A percentile compares a stretch with the other conserved stretches of the same genome.
phyloP scores from a whole-genome alignment of 1,140 invertebrate genomes.

The Drosophila tristis region DNA sequence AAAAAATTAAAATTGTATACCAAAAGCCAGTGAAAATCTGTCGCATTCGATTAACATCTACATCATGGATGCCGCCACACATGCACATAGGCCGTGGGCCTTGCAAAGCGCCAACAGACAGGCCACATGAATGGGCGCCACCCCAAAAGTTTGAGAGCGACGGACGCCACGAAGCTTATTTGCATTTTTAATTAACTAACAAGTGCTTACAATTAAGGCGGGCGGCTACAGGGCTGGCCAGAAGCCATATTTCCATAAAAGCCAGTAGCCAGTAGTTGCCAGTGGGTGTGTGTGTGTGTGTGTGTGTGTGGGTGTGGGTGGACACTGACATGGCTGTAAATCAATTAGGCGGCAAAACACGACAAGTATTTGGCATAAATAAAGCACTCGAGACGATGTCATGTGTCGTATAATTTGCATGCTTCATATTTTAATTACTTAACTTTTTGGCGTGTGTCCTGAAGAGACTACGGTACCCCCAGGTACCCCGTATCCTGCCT shows the following conservation, averaged over 20 bases:
- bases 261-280: not conserved
- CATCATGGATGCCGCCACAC: not conserved
- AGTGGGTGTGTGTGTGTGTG: not conserved
- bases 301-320: not conserved
- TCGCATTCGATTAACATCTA: constrained; percentile 53
- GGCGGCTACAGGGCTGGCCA: constrained; percentile 17
- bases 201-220: constrained; percentile 62
- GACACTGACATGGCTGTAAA: no score
- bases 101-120: no score
- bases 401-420: constrained; percentile 2
- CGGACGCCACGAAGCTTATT: constrained; percentile 30
- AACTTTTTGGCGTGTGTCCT: constrained; percentile 13
- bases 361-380: constrained; percentile 47
- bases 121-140: no score
- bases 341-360: constrained; percentile 26
- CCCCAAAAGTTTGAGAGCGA: no score
- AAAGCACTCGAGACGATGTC: not conserved
- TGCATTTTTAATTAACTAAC: constrained; percentile 71
- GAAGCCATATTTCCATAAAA: constrained; percentile 40
- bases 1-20: constrained; percentile 50
- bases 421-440: constrained; percentile 51
- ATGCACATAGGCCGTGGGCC: not conserved
- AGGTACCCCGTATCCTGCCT: no score
- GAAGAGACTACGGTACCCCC: no score
- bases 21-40: constrained; percentile 30